phyloP scores from a whole-genome alignment of 2,113 vertebrate species.

The Phyllostomus discolor region DNA sequence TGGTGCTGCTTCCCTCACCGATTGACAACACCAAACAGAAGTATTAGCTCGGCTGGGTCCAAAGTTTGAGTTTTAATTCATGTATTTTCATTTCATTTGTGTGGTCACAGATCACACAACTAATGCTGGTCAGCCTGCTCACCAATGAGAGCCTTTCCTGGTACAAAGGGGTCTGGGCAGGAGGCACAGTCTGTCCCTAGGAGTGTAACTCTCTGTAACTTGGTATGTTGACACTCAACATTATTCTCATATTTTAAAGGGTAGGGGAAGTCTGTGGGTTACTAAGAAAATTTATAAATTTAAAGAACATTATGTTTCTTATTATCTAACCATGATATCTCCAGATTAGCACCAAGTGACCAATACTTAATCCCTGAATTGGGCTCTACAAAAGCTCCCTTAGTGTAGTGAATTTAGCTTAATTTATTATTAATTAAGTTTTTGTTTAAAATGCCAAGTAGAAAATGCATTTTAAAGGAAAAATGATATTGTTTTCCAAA shows the following conservation, averaged over 20 bases:
- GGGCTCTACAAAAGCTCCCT: neutral
- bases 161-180: neutral
- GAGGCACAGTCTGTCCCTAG: too few species aligned
- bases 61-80: neutral
- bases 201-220: neutral
- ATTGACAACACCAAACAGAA: neutral
- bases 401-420: neutral
- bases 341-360: neutral
- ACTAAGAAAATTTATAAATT: neutral
- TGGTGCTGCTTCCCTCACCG: neutral
- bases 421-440: neutral
- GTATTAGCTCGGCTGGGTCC: neutral
- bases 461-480: neutral
- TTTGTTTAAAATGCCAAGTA: constrained; percentile 31
- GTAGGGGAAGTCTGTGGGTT: neutral
- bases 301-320: neutral
- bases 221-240: neutral
- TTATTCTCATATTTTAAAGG: neutral
- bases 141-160: neutral
- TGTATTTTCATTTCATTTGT: neutral
- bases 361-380: neutral
- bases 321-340: neutral
- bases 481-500: neutral
- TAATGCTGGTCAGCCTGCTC: neutral
- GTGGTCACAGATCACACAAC: neutral